Base-by-base conservation (phyloP, 2,888 invertebrate genomes). In the Mactromeris polynyma region DNA sequence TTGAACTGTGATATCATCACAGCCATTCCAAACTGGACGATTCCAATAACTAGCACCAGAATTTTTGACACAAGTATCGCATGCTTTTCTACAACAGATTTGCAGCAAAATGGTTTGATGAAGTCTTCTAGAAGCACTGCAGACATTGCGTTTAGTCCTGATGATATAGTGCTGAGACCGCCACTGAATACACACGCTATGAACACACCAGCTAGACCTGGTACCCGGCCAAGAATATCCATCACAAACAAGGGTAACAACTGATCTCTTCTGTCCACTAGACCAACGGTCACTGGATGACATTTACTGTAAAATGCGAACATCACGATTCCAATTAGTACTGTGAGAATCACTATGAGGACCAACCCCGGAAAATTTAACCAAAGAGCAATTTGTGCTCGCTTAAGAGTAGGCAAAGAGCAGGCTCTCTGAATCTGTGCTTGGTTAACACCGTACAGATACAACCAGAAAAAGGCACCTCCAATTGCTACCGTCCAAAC, bases 151-250 rank as follows among this genome's bases (percentile, higher is more conserved):
- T 89, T 92, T 17, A 92, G 80, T 26, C 89, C 87, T 17, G 92
- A 91, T 3, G 91, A 90, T 14, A 91, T 86, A 1, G 90, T 89
- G 38, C 99, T 99, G 93, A 99, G 97, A 95, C 99, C 98, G 1
- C 99, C 99, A 51, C 99, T 98, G 96, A 99, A 99, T 90, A 99
- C 98, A 33, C 99, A 99, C 3, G 99, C 98, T 0, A 99, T 99
- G 96, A 99, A 99, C 94, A 99, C 98, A 3, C 99, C 99, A 0
- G 98, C 98, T 0, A 99, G 97, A 0, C 99, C 98, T 51, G 97
- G 97, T 73, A 98, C 97, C 78, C 97, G 96, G 0, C 98, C 98
- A 96, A 99, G 97, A 90, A 98, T 97, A 88, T 98, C 98, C 97
- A 99, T 98, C 33, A 99, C 98, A 96, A 98, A 99, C 40, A 98